Conservation (phyloP, 2,888 invertebrate genomes). For the Ennomos fuscantarius region DNA sequence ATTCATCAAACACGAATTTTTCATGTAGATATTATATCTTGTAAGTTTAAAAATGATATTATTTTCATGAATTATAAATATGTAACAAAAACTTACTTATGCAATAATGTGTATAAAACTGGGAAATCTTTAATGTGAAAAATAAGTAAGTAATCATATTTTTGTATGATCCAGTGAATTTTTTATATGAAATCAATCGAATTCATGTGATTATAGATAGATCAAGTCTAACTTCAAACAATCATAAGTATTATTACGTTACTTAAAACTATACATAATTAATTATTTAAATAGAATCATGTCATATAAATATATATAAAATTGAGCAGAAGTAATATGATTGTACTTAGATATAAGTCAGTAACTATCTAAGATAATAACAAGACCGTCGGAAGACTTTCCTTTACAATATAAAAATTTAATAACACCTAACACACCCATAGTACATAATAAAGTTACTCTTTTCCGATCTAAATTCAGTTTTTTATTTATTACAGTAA, state of each 20-base stretch:
- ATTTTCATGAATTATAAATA: conserved; percentile 9
- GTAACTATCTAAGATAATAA: conserved; percentile 24
- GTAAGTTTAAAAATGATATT: conserved; percentile 17
- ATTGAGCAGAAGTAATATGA: conserved; percentile 56
- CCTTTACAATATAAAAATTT: background rate
- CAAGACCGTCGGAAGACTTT: background rate
- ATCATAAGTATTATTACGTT: conserved; percentile 46
- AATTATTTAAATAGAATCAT: conserved; percentile 25
- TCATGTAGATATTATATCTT: background rate
- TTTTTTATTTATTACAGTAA: conserved; percentile 13
- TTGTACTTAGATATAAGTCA: conserved; percentile 41
- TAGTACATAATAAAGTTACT: conserved; percentile 8
- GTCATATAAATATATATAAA: conserved; percentile 33
- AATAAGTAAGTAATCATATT: conserved; percentile 7
- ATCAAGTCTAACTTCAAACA: conserved; percentile 14
- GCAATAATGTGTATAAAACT: background rate
- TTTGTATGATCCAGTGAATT: conserved; percentile 18
- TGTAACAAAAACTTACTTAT: background rate
- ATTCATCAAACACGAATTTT: background rate
- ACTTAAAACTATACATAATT: conserved; percentile 14
- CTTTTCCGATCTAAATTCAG: conserved; percentile 7
- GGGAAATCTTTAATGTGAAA: conserved; percentile 4
- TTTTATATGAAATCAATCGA: conserved; percentile 18
- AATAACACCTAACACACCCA: background rate
- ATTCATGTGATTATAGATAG: conserved; percentile 8